Evolutionary conservation across 2,888 invertebrate genomes (phyloP).

Genomic region (Aromia moschata): DNA sequence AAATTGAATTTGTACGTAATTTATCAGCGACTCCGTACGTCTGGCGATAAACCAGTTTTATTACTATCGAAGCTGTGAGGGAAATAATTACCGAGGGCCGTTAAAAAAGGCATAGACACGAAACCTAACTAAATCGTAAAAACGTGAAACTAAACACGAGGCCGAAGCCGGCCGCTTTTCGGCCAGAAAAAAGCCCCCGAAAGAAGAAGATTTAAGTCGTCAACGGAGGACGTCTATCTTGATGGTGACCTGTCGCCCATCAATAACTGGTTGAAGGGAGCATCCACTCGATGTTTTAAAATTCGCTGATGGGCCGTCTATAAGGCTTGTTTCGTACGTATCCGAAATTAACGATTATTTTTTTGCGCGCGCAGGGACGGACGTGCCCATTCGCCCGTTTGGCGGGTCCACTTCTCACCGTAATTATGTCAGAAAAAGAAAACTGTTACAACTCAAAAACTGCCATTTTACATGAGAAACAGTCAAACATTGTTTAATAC

Average conservation of each 20-base stretch:
- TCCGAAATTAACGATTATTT: slow-evolving; percentile 55
- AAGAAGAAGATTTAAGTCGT: slow-evolving; percentile 57
- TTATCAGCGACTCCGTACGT: slow-evolving; percentile 13
- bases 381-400: neutral
- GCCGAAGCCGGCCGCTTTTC: slow-evolving; percentile 44
- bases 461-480: too few species aligned
- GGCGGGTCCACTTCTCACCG: too few species aligned
- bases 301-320: slow-evolving; percentile 40
- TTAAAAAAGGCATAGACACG: slow-evolving; percentile 32
- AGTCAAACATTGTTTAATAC: too few species aligned
- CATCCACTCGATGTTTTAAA: slow-evolving; percentile 48
- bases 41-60: slow-evolving; percentile 36
- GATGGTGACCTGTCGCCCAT: slow-evolving; percentile 60
- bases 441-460: too few species aligned
- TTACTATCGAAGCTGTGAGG: slow-evolving; percentile 40
- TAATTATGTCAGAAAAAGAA: too few species aligned
- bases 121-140: slow-evolving; percentile 30
- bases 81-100: slow-evolving; percentile 40
- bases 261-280: slow-evolving; percentile 55
- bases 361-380: slow-evolving; percentile 37
- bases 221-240: slow-evolving; percentile 58
- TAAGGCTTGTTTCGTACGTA: slow-evolving; percentile 47
- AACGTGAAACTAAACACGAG: slow-evolving; percentile 36
- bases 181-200: slow-evolving; percentile 28
- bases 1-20: slow-evolving; percentile 10